phyloP scores from a whole-genome alignment of 2,797 vertebrate genomes.

The Myotis planiceps region DNA sequence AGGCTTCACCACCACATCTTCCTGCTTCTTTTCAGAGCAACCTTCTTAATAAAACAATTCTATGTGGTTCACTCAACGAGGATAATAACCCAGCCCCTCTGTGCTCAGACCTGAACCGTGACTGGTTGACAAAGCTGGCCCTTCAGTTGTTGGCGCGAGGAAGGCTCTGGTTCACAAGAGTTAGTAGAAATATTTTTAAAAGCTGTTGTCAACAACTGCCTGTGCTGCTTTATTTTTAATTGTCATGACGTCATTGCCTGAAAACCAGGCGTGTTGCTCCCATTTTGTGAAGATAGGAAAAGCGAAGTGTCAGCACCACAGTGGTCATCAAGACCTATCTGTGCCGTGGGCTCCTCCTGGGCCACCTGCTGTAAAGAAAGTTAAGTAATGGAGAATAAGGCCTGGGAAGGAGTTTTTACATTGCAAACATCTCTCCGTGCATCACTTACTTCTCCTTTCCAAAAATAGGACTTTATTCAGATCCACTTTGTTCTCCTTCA shows the following conservation, averaged over 20 bases:
- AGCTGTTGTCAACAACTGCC: not conserved
- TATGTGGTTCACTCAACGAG: not conserved
- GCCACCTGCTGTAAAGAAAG: not conserved
- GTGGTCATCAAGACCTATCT: not conserved
- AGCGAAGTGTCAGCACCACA: not conserved
- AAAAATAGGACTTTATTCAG: constrained; percentile 66
- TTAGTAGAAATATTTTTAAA: not conserved
- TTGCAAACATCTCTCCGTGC: not conserved
- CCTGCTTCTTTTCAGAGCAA: not conserved
- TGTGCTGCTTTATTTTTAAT: not conserved
- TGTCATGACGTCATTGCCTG: not conserved
- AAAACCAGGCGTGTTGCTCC: not conserved
- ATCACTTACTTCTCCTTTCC: constrained; percentile 44
- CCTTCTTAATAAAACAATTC: not conserved
- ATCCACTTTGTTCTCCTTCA: constrained; percentile 42
- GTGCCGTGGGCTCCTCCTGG: not conserved
- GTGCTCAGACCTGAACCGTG: not conserved
- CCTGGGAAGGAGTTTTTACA: constrained; percentile 24
- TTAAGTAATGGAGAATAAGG: not conserved
- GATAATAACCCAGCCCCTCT: not conserved
- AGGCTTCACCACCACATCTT: not conserved
- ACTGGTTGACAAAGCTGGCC: not conserved
- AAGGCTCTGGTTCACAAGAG: not conserved
- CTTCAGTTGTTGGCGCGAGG: not conserved
- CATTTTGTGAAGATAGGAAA: not conserved